Base-by-base conservation (phyloP, 2,113 vertebrate species). In the Echinops telfairi region DNA sequence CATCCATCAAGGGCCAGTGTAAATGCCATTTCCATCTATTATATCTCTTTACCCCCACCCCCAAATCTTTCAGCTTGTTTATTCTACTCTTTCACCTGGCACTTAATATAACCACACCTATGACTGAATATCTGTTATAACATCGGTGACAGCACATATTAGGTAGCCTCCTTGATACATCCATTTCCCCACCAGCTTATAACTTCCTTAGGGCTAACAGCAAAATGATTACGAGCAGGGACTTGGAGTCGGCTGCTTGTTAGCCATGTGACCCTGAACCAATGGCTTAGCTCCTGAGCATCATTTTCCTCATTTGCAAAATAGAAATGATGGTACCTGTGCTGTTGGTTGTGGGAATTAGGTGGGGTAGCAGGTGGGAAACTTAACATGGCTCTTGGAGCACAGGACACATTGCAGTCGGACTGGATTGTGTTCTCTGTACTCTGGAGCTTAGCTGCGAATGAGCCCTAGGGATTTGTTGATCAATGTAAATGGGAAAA, bases 401-500 rank as follows among this genome's bases (percentile, higher is more conserved):
- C 25, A 6, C 1, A 29, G 15, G 53, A 71, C 62, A 31, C 33
- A 8, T 14, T 47, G 62, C 11, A 64, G 1, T 47, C 73, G 47
- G 36, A 25, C 22, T 81, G 20, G 5, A 68, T 33, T 78, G 8
- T 66, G 58, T 68, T 81, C 47, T 73, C n/a, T 68, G 57, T 70
- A 33, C 29, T 91, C 40, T 66, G 20, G 71, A 73, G 7, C 14
- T 40, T 76, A 71, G 81, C n/a, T 19, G 27, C 31, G 43, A 57
- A n/a, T 15, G 22, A 81, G 19, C 40, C 27, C 33, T 53, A 86
- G 57, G 25, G 9, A 12, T 36, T 62, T 91, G 77, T 79, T 79
- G 31, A 91, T 33, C 64, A 77, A 47, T 86, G 1, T 57, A 91
- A 89, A 76, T 71, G 29, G 83, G 88, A 90, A 82, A 22, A 10